Conservation (phyloP, 2,888 invertebrate species). For the Macroteleia sp. region DNA sequence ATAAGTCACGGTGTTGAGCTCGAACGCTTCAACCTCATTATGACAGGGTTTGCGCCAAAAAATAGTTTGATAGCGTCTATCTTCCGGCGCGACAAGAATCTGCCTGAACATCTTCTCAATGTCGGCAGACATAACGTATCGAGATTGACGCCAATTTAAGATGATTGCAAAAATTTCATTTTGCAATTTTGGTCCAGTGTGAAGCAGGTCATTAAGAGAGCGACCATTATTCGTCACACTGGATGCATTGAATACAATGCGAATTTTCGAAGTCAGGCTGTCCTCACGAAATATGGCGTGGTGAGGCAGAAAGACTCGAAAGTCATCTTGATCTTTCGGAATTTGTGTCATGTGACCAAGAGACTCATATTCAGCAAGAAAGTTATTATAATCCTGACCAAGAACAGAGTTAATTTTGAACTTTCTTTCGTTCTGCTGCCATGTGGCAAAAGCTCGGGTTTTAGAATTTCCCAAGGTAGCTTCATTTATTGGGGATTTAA, state of each 20-base stretch:
- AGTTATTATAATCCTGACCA: neutral
- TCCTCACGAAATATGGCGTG: neutral
- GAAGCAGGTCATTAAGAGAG: neutral
- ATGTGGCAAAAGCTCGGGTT: neutral
- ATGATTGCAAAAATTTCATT: neutral
- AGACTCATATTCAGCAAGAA: neutral
- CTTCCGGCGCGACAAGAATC: slow-evolving; percentile 6
- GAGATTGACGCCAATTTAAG: neutral
- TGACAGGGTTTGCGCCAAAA: slow-evolving; percentile 12
- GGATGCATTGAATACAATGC: slow-evolving; percentile 9
- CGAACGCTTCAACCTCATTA: neutral
- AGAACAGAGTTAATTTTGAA: neutral
- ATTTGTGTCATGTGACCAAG: slow-evolving; percentile 10
- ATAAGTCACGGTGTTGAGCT: no score
- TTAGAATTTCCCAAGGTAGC: neutral
- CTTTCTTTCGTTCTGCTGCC: neutral
- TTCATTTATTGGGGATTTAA: neutral
- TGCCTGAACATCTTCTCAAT: neutral
- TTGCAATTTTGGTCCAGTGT: neutral
- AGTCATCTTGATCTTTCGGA: no score
- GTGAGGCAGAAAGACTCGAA: neutral
- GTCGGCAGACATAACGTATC: slow-evolving; percentile 13
- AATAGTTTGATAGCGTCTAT: slow-evolving; percentile 24
- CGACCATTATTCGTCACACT: neutral
- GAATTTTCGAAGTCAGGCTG: neutral